Conservation (phyloP, 2,888 invertebrate genomes). For the Noctua comes region DNA sequence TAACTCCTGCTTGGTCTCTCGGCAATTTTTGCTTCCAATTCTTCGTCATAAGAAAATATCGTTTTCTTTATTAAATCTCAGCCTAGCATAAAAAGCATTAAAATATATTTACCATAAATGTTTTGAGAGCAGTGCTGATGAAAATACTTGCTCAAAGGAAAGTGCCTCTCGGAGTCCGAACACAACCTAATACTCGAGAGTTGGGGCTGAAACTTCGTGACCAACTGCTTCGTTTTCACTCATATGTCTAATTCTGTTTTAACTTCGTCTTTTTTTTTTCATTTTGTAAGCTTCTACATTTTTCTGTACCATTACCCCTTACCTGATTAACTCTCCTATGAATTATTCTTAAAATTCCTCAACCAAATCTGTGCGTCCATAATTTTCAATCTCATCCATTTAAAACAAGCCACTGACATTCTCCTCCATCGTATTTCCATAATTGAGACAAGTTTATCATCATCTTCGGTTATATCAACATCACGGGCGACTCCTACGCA, state of each 20-base stretch:
- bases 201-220: not conserved
- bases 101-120: not conserved
- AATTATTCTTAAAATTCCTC: conserved; percentile 10
- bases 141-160: not conserved
- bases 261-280: not conserved
- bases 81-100: not conserved
- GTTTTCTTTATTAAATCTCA: not conserved
- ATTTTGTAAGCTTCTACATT: not conserved
- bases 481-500: conserved; percentile 46
- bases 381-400: conserved; percentile 14
- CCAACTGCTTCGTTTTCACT: not conserved
- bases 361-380: not conserved
- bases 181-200: not conserved
- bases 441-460: conserved; percentile 52
- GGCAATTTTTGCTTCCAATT: not conserved
- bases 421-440: conserved; percentile 31
- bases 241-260: not conserved
- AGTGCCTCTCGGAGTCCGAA: not conserved
- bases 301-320: not conserved
- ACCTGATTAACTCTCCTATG: not conserved
- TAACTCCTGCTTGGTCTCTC: not conserved
- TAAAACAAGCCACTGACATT: conserved; percentile 23
- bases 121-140: not conserved
- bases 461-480: conserved; percentile 30
- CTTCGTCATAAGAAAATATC: not conserved